Evolutionary conservation across 1,140 invertebrate species (phyloP).

Genomic region (Telenomus remus): DNA sequence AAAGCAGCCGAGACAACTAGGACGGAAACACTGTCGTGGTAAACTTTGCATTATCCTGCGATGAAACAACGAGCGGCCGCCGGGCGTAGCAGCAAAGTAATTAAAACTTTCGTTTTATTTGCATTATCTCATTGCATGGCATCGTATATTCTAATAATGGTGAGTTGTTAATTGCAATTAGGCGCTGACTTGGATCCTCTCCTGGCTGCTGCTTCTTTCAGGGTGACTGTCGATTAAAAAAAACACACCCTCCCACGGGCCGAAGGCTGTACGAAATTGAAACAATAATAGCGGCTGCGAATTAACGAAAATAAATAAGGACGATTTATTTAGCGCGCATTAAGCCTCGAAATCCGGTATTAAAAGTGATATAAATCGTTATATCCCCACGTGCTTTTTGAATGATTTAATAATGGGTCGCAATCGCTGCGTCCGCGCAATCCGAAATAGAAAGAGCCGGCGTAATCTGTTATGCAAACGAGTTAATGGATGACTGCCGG

Average conservation of each 20-base stretch:
- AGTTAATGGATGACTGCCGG: slow-evolving; percentile 13
- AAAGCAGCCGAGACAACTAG: neutral
- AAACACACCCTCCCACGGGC: neutral
- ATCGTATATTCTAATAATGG: slow-evolving; percentile 75
- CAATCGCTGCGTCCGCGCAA: slow-evolving; percentile 2
- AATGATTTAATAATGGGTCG: slow-evolving; percentile 14
- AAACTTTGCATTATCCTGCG: slow-evolving; percentile 73
- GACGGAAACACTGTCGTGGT: slow-evolving; percentile 64
- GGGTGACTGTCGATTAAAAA: slow-evolving; percentile 7
- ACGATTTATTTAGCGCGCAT: slow-evolving; percentile 5
- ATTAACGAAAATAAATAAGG: too few species aligned
- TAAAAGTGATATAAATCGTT: slow-evolving; percentile 9
- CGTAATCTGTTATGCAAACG: slow-evolving; percentile 25
- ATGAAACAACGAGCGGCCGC: slow-evolving; percentile 69
- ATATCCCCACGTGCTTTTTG: slow-evolving; percentile 13
- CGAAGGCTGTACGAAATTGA: too few species aligned
- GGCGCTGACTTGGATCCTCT: slow-evolving; percentile 62
- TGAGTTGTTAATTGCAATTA: slow-evolving; percentile 75
- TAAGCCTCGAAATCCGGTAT: slow-evolving; percentile 12
- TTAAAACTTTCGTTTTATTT: slow-evolving; percentile 76
- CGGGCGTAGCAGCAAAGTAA: slow-evolving; percentile 72
- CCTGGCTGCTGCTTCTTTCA: slow-evolving; percentile 19
- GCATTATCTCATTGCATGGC: slow-evolving; percentile 75
- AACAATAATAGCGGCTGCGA: too few species aligned
- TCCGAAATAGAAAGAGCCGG: neutral